Percentiles rank a stretch among this genome's conserved stretches.
These are phyloP conservation scores for Abrostola tripartita DNA, from an alignment of 2,888 invertebrate genomes.

Conservation along the genomic window DNA sequence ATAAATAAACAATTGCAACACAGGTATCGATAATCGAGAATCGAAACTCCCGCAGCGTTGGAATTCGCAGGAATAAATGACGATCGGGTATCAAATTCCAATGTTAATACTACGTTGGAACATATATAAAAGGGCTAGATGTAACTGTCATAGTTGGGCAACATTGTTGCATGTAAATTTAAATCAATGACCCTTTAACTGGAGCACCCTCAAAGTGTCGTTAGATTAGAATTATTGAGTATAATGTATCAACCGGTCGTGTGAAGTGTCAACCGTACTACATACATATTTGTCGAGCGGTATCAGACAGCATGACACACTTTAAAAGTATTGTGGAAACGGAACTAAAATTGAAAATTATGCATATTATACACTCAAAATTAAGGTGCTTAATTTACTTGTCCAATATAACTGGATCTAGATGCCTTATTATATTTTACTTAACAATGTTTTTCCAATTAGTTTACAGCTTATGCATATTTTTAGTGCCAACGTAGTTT, in stretches of 20 bases:
- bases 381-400: too few relatives aligned
- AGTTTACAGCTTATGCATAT: too few relatives aligned
- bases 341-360: too few relatives aligned
- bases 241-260: slow-evolving; percentile 42
- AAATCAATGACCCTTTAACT: slow-evolving; percentile 41
- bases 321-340: background rate
- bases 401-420: too few relatives aligned
- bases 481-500: too few relatives aligned
- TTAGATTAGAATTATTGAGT: slow-evolving; percentile 37
- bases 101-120: slow-evolving; percentile 43
- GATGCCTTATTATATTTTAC: too few relatives aligned
- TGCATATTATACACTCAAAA: too few relatives aligned
- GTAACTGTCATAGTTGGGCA: slow-evolving; percentile 18
- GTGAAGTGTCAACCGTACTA: slow-evolving; percentile 35
- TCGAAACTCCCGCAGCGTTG: slow-evolving; percentile 57
- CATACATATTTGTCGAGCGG: slow-evolving; percentile 38
- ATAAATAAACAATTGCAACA: slow-evolving; percentile 70
- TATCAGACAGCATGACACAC: slow-evolving; percentile 5
- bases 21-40: slow-evolving; percentile 45
- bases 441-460: too few relatives aligned
- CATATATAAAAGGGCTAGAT: slow-evolving; percentile 9
- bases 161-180: slow-evolving; percentile 35
- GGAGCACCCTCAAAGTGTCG: slow-evolving; percentile 47
- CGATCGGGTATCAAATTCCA: slow-evolving; percentile 51
- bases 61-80: slow-evolving; percentile 56